Evolutionary conservation across 1,140 invertebrate genomes (phyloP).

Genomic region (Solenopsis invicta): DNA sequence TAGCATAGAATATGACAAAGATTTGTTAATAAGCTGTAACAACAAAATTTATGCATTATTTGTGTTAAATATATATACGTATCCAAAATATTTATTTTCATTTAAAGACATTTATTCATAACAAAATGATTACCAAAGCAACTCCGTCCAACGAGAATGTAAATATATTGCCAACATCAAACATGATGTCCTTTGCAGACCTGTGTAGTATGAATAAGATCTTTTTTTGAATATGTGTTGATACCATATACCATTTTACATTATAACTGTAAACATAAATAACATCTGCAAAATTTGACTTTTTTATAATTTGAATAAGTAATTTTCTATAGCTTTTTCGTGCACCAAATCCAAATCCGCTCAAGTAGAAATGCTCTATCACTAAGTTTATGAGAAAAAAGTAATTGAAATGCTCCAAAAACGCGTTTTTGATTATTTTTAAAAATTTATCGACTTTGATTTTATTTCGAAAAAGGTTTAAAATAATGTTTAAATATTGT

Average conservation of each 20-base stretch:
- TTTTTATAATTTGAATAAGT: no score
- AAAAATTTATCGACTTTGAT: no score
- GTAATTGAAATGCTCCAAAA: no score
- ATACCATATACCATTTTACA: constrained; percentile 26
- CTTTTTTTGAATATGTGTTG: constrained; percentile 11
- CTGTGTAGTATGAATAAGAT: constrained; percentile 33
- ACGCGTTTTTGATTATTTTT: no score
- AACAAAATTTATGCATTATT: background rate
- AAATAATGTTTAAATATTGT: no score
- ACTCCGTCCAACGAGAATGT: background rate
- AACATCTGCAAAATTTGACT: no score
- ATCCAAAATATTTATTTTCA: background rate
- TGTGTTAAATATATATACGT: background rate
- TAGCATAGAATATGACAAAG: constrained; percentile 7
- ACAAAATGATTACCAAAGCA: constrained; percentile 21
- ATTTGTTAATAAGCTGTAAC: constrained; percentile 10
- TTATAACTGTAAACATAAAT: constrained; percentile 12
- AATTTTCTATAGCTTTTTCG: no score
- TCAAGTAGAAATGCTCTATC: no score
- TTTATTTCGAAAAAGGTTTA: no score
- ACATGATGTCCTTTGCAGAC: background rate
- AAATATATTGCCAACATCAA: background rate
- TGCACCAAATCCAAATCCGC: no score
- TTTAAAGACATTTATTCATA: constrained; percentile 3
- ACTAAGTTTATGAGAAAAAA: no score